phyloP scores from a whole-genome alignment of 2,888 invertebrate genomes.

The Euzophera pinguis region DNA sequence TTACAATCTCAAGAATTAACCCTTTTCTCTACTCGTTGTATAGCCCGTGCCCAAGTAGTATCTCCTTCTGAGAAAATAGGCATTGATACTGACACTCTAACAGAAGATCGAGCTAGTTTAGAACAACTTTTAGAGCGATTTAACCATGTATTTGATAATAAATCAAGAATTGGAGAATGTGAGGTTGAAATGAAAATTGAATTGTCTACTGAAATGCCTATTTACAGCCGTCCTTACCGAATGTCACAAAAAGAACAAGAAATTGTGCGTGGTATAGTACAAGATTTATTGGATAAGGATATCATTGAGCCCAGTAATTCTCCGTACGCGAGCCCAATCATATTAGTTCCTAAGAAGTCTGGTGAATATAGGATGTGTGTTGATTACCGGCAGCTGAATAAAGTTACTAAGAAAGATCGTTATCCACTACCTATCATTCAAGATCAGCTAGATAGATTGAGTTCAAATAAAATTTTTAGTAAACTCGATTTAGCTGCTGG shows the following conservation, averaged over 20 bases:
- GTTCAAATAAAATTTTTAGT: constrained; percentile 5
- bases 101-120: not conserved
- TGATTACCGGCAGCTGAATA: constrained; percentile 19
- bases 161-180: not conserved
- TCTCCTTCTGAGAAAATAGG: not conserved
- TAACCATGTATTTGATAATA: not conserved
- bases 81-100: not conserved
- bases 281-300: constrained; percentile 14
- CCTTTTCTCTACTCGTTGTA: not conserved
- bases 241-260: constrained; percentile 16
- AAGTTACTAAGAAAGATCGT: not conserved
- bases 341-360: constrained; percentile 12
- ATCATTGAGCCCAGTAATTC: constrained; percentile 18
- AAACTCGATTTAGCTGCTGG: constrained; percentile 15
- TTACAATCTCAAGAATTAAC: not conserved
- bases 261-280: constrained; percentile 13
- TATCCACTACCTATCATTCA: constrained; percentile 15
- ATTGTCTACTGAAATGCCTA: not conserved
- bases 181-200: not conserved
- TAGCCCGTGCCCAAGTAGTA: not conserved
- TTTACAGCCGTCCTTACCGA: constrained; percentile 13
- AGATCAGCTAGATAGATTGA: constrained; percentile 18
- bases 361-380: constrained; percentile 16
- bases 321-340: constrained; percentile 19
- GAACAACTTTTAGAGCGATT: not conserved